Evolutionary conservation across 2,113 vertebrate species (phyloP).

Genomic region (Seriola dumerili): DNA sequence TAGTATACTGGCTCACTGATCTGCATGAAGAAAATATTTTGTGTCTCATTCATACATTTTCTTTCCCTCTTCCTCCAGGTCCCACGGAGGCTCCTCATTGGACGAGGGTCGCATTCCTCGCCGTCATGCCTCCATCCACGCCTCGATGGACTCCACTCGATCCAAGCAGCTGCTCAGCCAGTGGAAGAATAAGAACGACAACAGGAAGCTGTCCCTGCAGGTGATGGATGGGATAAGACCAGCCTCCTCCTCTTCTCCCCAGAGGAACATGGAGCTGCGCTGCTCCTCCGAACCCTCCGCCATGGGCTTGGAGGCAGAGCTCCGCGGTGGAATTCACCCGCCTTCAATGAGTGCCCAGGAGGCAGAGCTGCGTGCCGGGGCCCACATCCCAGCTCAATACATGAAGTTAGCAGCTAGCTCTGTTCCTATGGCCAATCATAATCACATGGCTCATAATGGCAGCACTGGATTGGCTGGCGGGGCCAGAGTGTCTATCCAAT

Average conservation of each 20-base stretch:
- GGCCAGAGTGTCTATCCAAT: constrained; percentile 91
- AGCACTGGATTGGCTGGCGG: constrained; percentile 85
- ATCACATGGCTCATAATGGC: constrained; percentile 74
- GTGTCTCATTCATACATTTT: background rate
- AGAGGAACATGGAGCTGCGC: constrained; percentile 91
- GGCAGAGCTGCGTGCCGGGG: constrained; percentile 73
- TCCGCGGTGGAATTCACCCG: constrained; percentile 79
- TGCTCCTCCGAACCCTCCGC: constrained; percentile 91
- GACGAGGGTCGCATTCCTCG: constrained; percentile 89
- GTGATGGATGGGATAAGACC: constrained; percentile 90
- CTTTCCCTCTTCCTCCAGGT: constrained; percentile 53
- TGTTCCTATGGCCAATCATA: constrained; percentile 87
- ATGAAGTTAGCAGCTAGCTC: constrained; percentile 91
- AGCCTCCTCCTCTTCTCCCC: constrained; percentile 89
- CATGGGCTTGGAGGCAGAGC: constrained; percentile 91
- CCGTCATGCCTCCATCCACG: constrained; percentile 94
- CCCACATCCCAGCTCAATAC: constrained; percentile 85
- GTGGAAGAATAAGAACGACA: constrained; percentile 97
- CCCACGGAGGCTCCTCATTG: constrained; percentile 89
- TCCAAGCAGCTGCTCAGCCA: constrained; percentile 97
- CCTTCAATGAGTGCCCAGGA: constrained; percentile 57
- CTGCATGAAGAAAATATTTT: too few relatives aligned
- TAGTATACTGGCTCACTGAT: too few relatives aligned
- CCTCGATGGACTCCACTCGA: constrained; percentile 95
- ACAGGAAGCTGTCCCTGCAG: constrained; percentile 92